Base-by-base conservation (phyloP, 2,113 vertebrate species). In the Hepsetus odoe region DNA sequence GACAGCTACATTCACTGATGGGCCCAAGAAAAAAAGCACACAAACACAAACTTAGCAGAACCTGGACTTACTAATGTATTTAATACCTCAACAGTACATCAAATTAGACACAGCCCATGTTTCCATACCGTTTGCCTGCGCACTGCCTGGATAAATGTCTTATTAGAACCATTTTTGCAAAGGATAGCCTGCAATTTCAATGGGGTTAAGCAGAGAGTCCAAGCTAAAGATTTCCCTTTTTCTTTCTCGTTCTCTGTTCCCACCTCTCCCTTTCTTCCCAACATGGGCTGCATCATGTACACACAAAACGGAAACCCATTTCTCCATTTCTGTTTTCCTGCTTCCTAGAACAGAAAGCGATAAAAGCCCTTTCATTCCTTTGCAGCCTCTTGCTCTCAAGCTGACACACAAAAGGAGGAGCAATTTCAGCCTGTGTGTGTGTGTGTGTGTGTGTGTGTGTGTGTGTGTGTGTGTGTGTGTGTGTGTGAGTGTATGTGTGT, bases 181-280 rank as follows among this genome's bases (percentile, higher is more conserved):
- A 87, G 87, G 84, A 88, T 83, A 85, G 80, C 79, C 84, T 68
- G 72, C 82, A 77, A 62, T 78, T 72, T 89, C 80, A 82, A 82
- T 79, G 82, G 86, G 86, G 78, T 67, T 24, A 20, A 80, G 82
- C 74, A 82, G 77, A 72, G 84, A 74, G 44, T 81, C 72, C 74
- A 72, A 10, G 65, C 73, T 59, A 64, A 77, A 88, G 85, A 89
- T 89, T 85, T 40, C 32, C 75, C 72, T 76, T 42, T 77, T 56
- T 73, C 69, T 80, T 26, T 78, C 84, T 79, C 77, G 65, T 68
- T 32, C 76, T 58, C 74, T 75, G 64, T 78, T 71, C 10, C 46
- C 46, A 77, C 76, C 59, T 74, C 49, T 61, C 42, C n/a, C 74
- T 59, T 30, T 72, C 76, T 65, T 61, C 81, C 13, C 33, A 30